These are phyloP conservation scores for Trachymyrmex septentrionalis DNA, from an alignment of 1,140 invertebrate species.

Conservation along the genomic window DNA sequence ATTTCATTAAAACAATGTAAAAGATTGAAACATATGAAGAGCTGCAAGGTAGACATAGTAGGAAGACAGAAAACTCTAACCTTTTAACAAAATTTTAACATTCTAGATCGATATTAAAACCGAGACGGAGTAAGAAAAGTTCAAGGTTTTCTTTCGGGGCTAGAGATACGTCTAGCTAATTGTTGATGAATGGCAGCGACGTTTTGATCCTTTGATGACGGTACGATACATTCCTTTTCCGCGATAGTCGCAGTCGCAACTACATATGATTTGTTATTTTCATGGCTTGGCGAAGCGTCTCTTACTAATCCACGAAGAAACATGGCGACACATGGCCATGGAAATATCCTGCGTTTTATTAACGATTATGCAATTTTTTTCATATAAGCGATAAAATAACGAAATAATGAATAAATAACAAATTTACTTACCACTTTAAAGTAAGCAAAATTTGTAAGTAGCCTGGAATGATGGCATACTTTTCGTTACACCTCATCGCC, in stretches of 20 bases:
- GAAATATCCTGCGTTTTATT: slow-evolving; percentile 88
- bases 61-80: background rate
- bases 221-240: slow-evolving; percentile 54
- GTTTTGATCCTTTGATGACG: slow-evolving; percentile 79
- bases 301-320: slow-evolving; percentile 89
- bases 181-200: slow-evolving; percentile 80
- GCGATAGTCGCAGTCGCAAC: background rate
- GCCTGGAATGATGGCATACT: slow-evolving; percentile 92
- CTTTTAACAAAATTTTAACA: background rate
- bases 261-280: background rate
- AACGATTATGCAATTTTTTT: background rate
- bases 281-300: slow-evolving; percentile 87
- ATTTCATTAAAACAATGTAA: background rate
- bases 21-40: background rate
- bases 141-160: slow-evolving; percentile 85
- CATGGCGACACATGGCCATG: slow-evolving; percentile 89
- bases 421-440: slow-evolving; percentile 89
- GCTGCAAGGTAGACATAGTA: background rate
- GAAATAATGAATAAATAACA: background rate
- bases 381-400: background rate
- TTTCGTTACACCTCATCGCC: slow-evolving; percentile 93
- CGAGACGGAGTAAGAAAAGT: background rate
- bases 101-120: background rate
- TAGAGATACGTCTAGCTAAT: slow-evolving; percentile 82
- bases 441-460: slow-evolving; percentile 89